These are phyloP conservation scores for Chromobotia macracanthus DNA, from an alignment of 2,797 vertebrate genomes.

Conservation along the genomic window DNA sequence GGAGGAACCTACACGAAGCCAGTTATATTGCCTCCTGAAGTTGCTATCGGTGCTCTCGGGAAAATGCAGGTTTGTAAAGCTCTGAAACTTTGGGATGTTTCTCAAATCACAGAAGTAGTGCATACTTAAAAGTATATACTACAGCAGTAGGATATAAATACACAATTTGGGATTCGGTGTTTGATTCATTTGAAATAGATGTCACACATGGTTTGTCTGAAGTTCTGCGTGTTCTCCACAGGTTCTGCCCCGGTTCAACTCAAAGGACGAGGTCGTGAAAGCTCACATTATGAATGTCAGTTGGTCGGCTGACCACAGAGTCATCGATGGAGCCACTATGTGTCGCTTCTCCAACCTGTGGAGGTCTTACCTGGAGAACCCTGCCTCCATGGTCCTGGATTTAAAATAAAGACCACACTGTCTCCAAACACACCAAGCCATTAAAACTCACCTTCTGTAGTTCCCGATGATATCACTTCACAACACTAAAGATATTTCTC, in stretches of 20 bases:
- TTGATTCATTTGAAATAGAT: too few relatives aligned
- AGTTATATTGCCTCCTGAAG: constrained; percentile 92
- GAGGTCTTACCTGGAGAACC: constrained; percentile 93
- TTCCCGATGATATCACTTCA: constrained; percentile 5
- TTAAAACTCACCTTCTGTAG: background rate
- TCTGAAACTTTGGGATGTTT: background rate
- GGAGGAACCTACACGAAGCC: constrained; percentile 94
- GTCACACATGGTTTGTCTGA: background rate
- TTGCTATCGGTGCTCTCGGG: constrained; percentile 92
- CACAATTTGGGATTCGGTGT: too few relatives aligned
- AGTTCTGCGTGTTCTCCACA: constrained; percentile 59
- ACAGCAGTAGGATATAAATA: too few relatives aligned
- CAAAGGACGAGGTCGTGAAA: constrained; percentile 79
- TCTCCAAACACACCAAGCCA: background rate
- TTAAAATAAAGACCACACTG: constrained; percentile 80
- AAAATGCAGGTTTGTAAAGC: constrained; percentile 84
- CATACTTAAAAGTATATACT: too few relatives aligned
- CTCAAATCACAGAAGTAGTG: too few relatives aligned
- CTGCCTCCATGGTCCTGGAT: constrained; percentile 89
- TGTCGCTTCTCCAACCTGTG: constrained; percentile 95
- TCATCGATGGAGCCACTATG: constrained; percentile 97
- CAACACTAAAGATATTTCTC: background rate
- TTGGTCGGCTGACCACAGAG: constrained; percentile 95
- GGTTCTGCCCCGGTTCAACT: constrained; percentile 87
- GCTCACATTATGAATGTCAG: constrained; percentile 92